Evolutionary conservation across 2,113 vertebrate species (phyloP).

Genomic region (Bettongia penicillata): DNA sequence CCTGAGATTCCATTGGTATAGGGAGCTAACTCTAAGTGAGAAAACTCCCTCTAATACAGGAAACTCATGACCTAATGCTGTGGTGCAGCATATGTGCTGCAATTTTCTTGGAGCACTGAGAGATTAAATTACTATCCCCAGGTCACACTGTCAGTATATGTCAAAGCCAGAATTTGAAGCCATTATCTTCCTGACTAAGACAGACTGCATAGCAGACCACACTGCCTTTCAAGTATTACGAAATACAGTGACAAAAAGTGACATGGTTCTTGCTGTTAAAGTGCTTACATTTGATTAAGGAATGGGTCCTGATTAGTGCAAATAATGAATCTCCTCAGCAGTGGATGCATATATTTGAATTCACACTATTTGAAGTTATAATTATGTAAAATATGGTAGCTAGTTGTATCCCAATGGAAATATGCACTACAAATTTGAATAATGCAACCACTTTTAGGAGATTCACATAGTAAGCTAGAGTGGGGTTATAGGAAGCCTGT

Average conservation of each 20-base stretch:
- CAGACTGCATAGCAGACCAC: neutral
- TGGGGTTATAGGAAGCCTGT: too few relatives aligned
- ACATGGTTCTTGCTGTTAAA: neutral
- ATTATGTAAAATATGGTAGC: neutral
- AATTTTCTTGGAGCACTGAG: too few relatives aligned
- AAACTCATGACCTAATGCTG: neutral
- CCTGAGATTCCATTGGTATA: neutral
- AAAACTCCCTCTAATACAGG: neutral
- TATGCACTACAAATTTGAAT: too few relatives aligned
- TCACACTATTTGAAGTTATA: neutral
- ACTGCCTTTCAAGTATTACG: neutral
- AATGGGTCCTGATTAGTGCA: neutral
- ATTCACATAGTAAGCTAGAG: too few relatives aligned
- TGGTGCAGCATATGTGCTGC: neutral
- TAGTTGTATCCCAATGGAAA: too few relatives aligned
- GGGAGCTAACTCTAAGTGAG: neutral
- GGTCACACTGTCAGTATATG: neutral
- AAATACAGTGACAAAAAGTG: neutral
- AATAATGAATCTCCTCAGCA: neutral
- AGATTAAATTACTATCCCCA: neutral
- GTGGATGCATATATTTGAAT: neutral
- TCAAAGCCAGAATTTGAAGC: neutral
- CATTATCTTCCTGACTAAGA: neutral
- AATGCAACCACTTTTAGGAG: too few relatives aligned
- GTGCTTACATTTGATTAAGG: neutral